phyloP scores from a whole-genome alignment of 2,888 invertebrate species.

The Tiliacea citrago region DNA sequence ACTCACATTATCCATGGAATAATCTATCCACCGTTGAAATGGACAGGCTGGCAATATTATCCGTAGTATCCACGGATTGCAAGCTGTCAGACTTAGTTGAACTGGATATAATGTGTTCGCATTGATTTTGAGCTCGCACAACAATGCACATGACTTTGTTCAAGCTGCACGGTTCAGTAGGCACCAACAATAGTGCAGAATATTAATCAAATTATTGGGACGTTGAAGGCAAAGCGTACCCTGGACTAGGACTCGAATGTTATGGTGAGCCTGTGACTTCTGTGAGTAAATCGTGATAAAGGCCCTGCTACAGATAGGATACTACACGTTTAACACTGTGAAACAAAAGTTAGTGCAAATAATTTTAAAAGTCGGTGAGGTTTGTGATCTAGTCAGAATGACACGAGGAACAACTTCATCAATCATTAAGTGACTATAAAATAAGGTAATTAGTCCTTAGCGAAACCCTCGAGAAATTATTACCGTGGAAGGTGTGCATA shows the following conservation, averaged over 20 bases:
- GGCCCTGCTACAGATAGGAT: no score
- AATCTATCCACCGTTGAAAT: conserved; percentile 5
- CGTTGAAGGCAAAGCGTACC: no score
- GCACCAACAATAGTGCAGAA: conserved; percentile 34
- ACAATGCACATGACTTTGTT: conserved; percentile 40
- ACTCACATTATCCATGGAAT: conserved; percentile 12
- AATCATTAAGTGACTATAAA: not conserved
- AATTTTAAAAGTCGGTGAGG: not conserved
- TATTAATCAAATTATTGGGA: conserved; percentile 34
- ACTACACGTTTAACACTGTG: no score
- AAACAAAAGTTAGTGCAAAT: not conserved
- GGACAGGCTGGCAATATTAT: conserved; percentile 11
- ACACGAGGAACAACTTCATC: not conserved
- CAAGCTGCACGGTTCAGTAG: conserved; percentile 1
- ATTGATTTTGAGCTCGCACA: conserved; percentile 30
- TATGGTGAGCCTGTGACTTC: no score
- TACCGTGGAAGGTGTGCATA: not conserved
- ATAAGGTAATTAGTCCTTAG: conserved; percentile 2
- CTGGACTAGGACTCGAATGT: no score
- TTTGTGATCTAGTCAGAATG: not conserved
- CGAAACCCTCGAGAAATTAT: conserved; percentile 19
- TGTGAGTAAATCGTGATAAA: no score
- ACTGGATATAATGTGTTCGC: conserved; percentile 39
- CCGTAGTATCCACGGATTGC: not conserved
- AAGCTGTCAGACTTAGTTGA: conserved; percentile 42